Conservation (phyloP, 2,888 invertebrate genomes). For the Falcaria lacertinaria region DNA sequence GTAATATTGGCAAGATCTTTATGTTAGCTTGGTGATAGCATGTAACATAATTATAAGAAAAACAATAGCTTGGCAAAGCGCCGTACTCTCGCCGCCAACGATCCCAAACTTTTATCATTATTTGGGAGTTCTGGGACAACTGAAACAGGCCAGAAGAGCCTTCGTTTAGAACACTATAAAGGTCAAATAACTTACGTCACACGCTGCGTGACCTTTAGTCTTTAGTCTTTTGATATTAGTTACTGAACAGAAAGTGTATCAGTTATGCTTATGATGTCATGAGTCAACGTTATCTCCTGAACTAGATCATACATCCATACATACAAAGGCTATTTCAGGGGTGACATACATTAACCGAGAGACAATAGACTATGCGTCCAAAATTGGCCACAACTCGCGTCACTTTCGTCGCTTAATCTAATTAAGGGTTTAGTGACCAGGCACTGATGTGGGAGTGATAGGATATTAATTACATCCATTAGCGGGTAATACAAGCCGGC, state of each 20-base stretch:
- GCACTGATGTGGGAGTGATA: neutral
- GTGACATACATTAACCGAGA: neutral
- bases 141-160: constrained; percentile 28
- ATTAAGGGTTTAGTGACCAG: too few relatives aligned
- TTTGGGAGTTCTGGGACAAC: constrained; percentile 22
- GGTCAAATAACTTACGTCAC: neutral
- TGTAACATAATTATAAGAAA: constrained; percentile 33
- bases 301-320: neutral
- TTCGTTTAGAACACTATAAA: constrained; percentile 14
- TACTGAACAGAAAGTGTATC: constrained; percentile 2
- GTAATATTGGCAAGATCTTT: neutral
- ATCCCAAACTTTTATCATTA: constrained; percentile 48
- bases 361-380: too few relatives aligned
- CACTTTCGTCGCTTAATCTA: neutral
- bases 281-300: neutral
- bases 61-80: constrained; percentile 39
- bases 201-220: too few relatives aligned
- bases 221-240: too few relatives aligned
- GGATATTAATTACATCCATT: neutral
- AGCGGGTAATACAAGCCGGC: neutral
- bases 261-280: too few relatives aligned
- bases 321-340: constrained; percentile 1
- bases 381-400: neutral
- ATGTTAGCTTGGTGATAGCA: constrained; percentile 4
- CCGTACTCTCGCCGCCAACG: constrained; percentile 32